These are phyloP conservation scores for Dascillus cervinus DNA, from an alignment of 2,888 invertebrate species.

Conservation along the genomic window DNA sequence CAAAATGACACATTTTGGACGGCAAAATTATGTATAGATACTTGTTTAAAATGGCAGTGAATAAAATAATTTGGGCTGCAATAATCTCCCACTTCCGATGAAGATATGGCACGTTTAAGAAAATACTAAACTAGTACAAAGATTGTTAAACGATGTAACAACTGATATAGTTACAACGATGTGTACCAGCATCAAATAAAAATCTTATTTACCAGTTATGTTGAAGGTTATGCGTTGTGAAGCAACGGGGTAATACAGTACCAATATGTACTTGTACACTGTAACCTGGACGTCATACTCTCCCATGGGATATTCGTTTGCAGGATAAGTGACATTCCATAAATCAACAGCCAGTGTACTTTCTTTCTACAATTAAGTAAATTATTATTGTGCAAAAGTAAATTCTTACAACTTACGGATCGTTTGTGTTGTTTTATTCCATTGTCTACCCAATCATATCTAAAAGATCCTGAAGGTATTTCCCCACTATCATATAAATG, in stretches of 20 bases:
- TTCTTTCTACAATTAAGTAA: conserved; percentile 36
- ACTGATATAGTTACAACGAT: too few relatives aligned
- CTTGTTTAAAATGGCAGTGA: too few relatives aligned
- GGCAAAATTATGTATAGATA: too few relatives aligned
- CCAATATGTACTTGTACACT: conserved; percentile 38
- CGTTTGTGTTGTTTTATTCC: conserved; percentile 45
- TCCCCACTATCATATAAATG: conserved; percentile 43
- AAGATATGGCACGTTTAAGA: too few relatives aligned
- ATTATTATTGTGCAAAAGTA: conserved; percentile 6
- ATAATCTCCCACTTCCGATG: too few relatives aligned
- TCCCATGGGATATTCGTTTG: conserved; percentile 43
- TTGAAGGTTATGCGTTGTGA: conserved; percentile 39
- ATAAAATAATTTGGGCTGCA: too few relatives aligned
- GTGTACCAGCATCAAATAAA: too few relatives aligned
- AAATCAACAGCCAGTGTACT: conserved; percentile 47
- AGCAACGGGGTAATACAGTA: conserved; percentile 41
- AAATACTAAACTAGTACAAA: too few relatives aligned
- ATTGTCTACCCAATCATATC: conserved; percentile 55
- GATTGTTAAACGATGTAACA: too few relatives aligned
- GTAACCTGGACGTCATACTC: conserved; percentile 52
- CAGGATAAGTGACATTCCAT: conserved; percentile 57
- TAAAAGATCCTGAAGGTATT: conserved; percentile 45
- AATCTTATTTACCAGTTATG: conserved; percentile 42
- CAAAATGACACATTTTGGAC: too few relatives aligned
- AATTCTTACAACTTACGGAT: conserved; percentile 41